Base-by-base conservation (phyloP, 1,140 invertebrate genomes). In the Drosophila willistoni region DNA sequence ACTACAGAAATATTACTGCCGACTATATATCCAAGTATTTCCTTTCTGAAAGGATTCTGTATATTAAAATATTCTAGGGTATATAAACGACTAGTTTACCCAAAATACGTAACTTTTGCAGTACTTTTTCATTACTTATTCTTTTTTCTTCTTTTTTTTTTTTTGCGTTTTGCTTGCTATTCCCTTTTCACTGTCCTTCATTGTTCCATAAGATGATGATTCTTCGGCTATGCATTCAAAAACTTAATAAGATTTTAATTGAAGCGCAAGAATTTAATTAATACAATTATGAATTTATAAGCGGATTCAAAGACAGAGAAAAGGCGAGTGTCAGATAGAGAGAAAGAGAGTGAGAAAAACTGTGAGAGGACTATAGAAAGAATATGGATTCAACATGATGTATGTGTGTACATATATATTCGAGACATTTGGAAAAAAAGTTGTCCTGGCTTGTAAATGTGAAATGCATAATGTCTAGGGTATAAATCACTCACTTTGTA, bases 241-340 rank as follows among this genome's bases (percentile, higher is more conserved):
- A 83, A 89, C 83, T 83, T 86, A 86, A 90, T 90, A 90, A 90
- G 77, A 90, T 90, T 90, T 90, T 90, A 90, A 90, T 90, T 90
- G 86, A 90, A 76, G 86, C 86, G 79, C 86, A 90, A 82, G 79
- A 90, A 90, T 90, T 90, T 90, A 90, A 90, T 90, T 90, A 90
- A 90, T 90, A 86, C 75, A 86, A 89, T 85, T 72, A 87, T 72
- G 83, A 79, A 76, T 76, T 67, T 67, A 57, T 44, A 60, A 72
- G 61, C 68, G 12, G 41, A 74, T 64, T 39, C 29, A 68, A 59
- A 42, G 7, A 55, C 1, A 61, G 67, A 59, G 55, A 63, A 44
- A 72, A 60, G 55, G 34, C 42, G 34, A 57, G 34, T 51, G 34
- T n/a, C 60, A 17, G 36, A 29, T 29, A 47, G 34, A 22, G 19